These are phyloP conservation scores for Drosophila repleta DNA, from an alignment of 1,140 invertebrate genomes.

Conservation along the genomic window DNA sequence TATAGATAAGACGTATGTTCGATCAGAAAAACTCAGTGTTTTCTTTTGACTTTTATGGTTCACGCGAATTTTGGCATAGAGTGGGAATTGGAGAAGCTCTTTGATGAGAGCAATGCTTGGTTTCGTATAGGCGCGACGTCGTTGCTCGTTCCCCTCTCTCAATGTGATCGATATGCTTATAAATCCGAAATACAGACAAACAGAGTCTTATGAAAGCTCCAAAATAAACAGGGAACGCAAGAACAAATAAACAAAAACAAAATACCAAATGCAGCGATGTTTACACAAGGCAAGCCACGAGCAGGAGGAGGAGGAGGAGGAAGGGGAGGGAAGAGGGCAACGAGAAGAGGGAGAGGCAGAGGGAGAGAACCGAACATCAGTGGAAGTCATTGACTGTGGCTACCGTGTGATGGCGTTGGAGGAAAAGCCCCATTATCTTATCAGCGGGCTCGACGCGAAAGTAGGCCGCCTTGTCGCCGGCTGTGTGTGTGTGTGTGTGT, in stretches of 20 bases:
- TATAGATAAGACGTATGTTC: too few species aligned
- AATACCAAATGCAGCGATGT: slow-evolving; percentile 30
- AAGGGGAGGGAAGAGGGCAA: too few species aligned
- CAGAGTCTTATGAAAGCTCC: slow-evolving; percentile 21
- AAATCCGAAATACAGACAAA: neutral
- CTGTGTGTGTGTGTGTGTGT: slow-evolving; percentile 18
- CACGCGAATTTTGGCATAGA: neutral
- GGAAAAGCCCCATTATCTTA: slow-evolving; percentile 78
- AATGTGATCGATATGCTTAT: slow-evolving; percentile 15
- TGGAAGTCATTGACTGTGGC: slow-evolving; percentile 48
- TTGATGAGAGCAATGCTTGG: neutral
- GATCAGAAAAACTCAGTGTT: too few species aligned
- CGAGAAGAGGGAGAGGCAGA: too few species aligned
- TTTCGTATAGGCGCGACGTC: neutral
- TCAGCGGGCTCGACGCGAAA: slow-evolving; percentile 63
- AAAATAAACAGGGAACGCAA: slow-evolving; percentile 28
- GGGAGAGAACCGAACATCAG: neutral
- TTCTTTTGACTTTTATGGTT: too few species aligned
- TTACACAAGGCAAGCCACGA: slow-evolving; percentile 24
- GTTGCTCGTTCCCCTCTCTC: too few species aligned
- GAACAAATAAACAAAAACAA: slow-evolving; percentile 23
- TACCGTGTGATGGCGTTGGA: slow-evolving; percentile 14
- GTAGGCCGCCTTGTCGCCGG: slow-evolving; percentile 54
- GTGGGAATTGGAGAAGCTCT: too few species aligned
- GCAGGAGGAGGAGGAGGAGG: too few species aligned